Conservation (phyloP, 2,113 vertebrate species). For the Vimba vimba region DNA sequence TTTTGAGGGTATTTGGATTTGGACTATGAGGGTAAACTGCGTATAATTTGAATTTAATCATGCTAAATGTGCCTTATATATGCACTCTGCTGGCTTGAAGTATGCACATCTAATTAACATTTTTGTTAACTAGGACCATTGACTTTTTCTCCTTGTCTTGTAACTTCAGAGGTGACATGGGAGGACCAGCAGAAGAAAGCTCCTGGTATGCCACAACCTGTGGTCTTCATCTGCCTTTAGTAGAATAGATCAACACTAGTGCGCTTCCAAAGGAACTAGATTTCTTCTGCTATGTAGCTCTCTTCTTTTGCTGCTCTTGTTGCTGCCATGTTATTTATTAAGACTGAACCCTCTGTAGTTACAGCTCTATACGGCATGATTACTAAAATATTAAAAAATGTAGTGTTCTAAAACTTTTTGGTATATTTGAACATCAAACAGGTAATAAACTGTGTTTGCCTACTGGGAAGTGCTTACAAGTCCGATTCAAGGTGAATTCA, state of each 20-base stretch:
- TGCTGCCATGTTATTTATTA: not conserved
- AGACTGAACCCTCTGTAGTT: not conserved
- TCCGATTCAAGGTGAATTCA: too few species aligned
- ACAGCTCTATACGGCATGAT: not conserved
- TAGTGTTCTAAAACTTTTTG: not conserved
- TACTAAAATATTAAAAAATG: not conserved
- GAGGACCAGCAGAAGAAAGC: constrained; percentile 92
- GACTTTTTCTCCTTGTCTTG: constrained; percentile 33
- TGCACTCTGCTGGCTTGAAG: not conserved
- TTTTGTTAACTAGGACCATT: not conserved
- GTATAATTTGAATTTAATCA: not conserved
- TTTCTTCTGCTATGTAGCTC: constrained; percentile 7
- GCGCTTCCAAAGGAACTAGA: not conserved
- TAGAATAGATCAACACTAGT: constrained; percentile 6
- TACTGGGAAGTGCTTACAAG: too few species aligned
- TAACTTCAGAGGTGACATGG: constrained; percentile 92
- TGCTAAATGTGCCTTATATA: not conserved
- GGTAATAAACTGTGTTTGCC: too few species aligned
- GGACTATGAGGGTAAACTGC: not conserved
- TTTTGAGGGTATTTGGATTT: too few species aligned
- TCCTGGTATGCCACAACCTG: constrained; percentile 79
- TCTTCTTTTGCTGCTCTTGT: constrained; percentile 2
- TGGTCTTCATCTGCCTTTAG: constrained; percentile 14
- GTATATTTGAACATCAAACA: too few species aligned
- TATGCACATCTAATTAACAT: not conserved